Evolutionary conservation across 2,888 invertebrate species (phyloP), one percentile per base, ranked within the genome.

Genomic region (Drosophila testacea): DNA sequence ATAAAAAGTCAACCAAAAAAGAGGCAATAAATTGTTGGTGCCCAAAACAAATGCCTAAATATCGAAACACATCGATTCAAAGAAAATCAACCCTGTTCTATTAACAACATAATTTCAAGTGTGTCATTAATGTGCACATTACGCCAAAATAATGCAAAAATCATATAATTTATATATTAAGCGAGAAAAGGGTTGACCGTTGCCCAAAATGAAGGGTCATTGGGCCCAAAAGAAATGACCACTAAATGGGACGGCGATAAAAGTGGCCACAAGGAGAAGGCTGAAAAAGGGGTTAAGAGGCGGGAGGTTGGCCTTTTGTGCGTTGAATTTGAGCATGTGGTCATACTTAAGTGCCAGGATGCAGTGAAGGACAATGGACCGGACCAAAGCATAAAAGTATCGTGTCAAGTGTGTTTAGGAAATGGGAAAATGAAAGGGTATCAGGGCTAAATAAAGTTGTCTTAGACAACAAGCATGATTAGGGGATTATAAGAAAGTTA

Each of bases 91-190:
- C 64, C 69, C 81, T 54, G 44, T 75, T 64, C 85, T 73, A 85
- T 89, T 86, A 86, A 89, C 86, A 86, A 88, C 88, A 89, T 86
- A 74, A 86, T 88, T 86, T 81, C 70, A 73, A 86, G 88, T 77
- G 79, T 76, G 89, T 88, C 88, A 77, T 86, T 86, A 89, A 83
- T 86, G 86, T 71, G 72, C 81, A 80, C 86, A 86, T 89, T 86
- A 86, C 79, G 88, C 84, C 86, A 77, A 88, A 88, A 81, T 89
- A 86, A 86, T 88, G 84, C 83, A 88, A 74, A 83, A 89, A 83
- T 86, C 84, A 86, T 86, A 86, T 86, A 83, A 83, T 70, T 88
- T 81, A 88, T 87, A 68, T 67, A 56, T 57, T 7, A 47, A 65
- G 46, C 47, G 22, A 48, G n/a, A 73, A 55, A 67, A 80, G 83